Conservation (phyloP, 2,113 vertebrate species). For the Pipa parva region DNA sequence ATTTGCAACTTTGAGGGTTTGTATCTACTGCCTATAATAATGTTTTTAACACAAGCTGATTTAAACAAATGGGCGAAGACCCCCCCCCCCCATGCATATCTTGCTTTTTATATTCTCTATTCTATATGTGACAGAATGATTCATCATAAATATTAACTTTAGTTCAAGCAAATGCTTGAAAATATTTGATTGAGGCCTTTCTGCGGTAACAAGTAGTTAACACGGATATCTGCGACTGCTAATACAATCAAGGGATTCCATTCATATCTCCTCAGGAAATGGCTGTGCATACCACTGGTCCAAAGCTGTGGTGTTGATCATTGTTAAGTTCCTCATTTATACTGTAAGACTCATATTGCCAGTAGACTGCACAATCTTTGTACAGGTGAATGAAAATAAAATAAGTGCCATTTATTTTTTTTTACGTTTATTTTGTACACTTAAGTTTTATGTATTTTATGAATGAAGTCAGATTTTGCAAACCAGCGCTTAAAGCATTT, state of each 20-base stretch:
- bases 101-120: too few species aligned
- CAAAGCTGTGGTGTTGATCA: constrained; percentile 13
- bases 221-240: not conserved
- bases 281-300: constrained; percentile 1
- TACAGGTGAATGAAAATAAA: constrained; percentile 12
- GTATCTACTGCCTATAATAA: too few species aligned
- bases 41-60: too few species aligned
- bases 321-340: not conserved
- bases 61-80: too few species aligned
- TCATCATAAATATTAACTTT: too few species aligned
- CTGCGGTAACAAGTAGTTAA: too few species aligned
- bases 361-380: constrained; percentile 21
- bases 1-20: too few species aligned
- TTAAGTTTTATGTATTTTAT: constrained; percentile 61
- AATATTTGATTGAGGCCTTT: not conserved
- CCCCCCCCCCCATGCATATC: too few species aligned
- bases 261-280: constrained; percentile 33
- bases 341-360: constrained; percentile 11
- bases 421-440: constrained; percentile 54
- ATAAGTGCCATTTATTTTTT: constrained; percentile 47
- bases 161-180: not conserved
- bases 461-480: constrained; percentile 41
- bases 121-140: too few species aligned
- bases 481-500: constrained; percentile 19
- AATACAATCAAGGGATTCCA: not conserved